Conservation (phyloP, 2,797 vertebrate species). For the Mormyrus proboscirostris region DNA sequence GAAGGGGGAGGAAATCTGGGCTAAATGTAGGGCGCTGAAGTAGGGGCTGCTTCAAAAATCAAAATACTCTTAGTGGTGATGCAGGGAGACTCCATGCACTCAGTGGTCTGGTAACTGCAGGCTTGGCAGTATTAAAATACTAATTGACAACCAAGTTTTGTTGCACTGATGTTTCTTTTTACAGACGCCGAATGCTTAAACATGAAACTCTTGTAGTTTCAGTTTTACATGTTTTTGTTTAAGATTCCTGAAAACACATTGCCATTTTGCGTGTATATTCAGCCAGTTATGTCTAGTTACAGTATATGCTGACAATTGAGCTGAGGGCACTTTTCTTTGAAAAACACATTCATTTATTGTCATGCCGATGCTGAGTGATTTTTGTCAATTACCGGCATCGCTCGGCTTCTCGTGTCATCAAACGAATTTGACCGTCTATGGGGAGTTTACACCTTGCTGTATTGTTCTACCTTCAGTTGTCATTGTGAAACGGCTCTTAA, state of each 20-base stretch:
- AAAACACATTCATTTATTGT: background rate
- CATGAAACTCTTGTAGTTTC: background rate
- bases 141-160: background rate
- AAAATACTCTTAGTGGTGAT: background rate
- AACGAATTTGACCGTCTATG: constrained; percentile 25
- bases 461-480: background rate
- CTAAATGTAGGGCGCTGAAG: background rate
- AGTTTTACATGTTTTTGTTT: background rate
- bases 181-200: background rate
- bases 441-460: background rate
- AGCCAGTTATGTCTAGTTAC: background rate
- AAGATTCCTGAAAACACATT: background rate
- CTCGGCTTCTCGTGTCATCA: background rate
- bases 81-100: background rate
- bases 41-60: background rate
- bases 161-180: background rate
- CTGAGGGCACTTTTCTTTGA: constrained; percentile 17
- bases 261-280: background rate
- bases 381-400: background rate
- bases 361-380: background rate
- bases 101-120: background rate
- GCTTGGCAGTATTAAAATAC: background rate
- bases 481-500: background rate
- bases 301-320: background rate
- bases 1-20: background rate